These are phyloP conservation scores for Marcusenius ussheri DNA, from an alignment of 2,113 vertebrate genomes.

Conservation along the genomic window DNA sequence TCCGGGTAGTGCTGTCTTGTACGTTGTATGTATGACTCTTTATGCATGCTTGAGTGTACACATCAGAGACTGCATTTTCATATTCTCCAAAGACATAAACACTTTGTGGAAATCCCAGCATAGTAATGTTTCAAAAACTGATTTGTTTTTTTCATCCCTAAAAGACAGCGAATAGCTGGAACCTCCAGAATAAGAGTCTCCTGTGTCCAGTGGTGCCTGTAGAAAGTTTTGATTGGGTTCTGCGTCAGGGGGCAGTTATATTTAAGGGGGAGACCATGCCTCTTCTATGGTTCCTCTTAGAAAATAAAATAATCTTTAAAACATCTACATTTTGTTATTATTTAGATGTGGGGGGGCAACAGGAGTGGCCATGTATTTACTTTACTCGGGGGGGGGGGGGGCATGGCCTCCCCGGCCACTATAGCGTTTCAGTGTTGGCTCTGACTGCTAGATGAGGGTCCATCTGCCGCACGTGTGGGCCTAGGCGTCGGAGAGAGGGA, in stretches of 20 bases:
- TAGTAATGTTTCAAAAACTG: background rate
- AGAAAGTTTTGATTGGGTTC: background rate
- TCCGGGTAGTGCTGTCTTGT: background rate
- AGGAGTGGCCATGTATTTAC: background rate
- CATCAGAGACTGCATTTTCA: background rate
- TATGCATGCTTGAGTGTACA: background rate
- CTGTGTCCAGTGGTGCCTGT: background rate
- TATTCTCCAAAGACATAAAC: background rate
- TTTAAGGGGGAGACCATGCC: background rate
- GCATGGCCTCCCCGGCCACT: background rate
- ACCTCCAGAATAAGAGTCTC: background rate
- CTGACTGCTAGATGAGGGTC: background rate
- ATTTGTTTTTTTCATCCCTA: background rate
- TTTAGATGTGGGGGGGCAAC: background rate
- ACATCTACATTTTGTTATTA: background rate
- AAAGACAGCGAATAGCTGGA: background rate
- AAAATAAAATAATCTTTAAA: background rate
- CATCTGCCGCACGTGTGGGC: background rate
- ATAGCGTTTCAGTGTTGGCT: background rate
- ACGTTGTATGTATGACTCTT: too few species aligned
- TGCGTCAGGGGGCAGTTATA: background rate
- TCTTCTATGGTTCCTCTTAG: background rate
- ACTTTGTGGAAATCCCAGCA: background rate
- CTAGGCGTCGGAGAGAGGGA: background rate
- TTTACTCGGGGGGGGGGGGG: background rate